phyloP scores from a whole-genome alignment of 2,113 vertebrate genomes.

The Pluvianellus socialis region DNA sequence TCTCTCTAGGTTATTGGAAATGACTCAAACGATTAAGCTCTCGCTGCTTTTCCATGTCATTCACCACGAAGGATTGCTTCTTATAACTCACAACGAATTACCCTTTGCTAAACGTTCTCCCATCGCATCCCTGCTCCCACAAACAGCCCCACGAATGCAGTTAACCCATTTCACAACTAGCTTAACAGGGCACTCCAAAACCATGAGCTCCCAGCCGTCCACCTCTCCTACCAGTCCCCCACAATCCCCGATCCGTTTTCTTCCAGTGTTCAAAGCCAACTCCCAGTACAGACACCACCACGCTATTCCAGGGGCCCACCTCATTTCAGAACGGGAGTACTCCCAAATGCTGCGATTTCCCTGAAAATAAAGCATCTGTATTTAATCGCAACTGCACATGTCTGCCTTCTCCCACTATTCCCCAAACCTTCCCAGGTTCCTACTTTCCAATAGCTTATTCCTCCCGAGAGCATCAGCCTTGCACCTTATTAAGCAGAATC shows the following conservation, averaged over 20 bases:
- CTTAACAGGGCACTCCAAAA: not conserved
- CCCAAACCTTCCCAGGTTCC: not conserved
- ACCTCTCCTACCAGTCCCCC: not conserved
- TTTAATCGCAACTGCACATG: fast-evolving
- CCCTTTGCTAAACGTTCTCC: not conserved
- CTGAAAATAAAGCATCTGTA: fast-evolving
- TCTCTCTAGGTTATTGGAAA: not conserved
- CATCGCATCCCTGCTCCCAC: not conserved
- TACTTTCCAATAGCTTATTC: not conserved
- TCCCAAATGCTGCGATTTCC: not conserved
- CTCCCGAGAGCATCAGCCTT: not conserved
- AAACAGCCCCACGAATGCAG: not conserved
- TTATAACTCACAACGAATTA: not conserved
- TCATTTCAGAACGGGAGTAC: not conserved
- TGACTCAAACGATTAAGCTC: not conserved
- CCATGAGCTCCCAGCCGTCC: fast-evolving
- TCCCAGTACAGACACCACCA: not conserved
- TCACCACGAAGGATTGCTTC: not conserved
- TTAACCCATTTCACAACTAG: not conserved
- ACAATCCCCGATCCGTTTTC: fast-evolving
- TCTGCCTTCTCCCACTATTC: not conserved
- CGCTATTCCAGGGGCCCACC: not conserved
- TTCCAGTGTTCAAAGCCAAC: not conserved
- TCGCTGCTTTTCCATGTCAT: not conserved
- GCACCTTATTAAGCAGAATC: not conserved